A percentile compares a stretch with the other conserved stretches of the same genome.
Evolutionary conservation across 2,888 invertebrate species (phyloP).

Genomic region (Papilio elwesi): DNA sequence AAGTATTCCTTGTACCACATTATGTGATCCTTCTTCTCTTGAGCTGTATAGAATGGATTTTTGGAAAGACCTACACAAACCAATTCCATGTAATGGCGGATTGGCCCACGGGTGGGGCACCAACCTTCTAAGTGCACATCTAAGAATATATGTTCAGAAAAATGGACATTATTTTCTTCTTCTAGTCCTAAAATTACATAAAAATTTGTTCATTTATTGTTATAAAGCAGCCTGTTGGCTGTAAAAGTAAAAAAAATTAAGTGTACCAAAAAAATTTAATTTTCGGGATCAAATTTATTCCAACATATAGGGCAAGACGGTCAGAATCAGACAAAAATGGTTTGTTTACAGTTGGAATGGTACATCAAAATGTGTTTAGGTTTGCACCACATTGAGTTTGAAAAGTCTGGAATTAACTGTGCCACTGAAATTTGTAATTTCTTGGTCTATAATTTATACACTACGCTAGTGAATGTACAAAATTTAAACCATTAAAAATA

Average conservation of each 20-base stretch:
- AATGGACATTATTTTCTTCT: slow-evolving; percentile 88
- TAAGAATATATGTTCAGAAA: slow-evolving; percentile 97
- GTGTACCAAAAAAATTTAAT: not conserved
- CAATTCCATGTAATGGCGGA: slow-evolving; percentile 98
- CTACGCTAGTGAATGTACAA: no score
- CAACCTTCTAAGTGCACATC: slow-evolving; percentile 93
- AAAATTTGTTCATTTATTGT: not conserved
- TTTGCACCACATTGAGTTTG: no score
- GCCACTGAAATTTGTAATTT: not conserved
- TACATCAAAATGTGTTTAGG: no score
- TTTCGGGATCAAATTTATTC: no score
- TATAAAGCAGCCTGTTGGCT: no score
- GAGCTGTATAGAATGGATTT: slow-evolving; percentile 94
- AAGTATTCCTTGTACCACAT: slow-evolving; percentile 97
- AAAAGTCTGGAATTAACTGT: not conserved
- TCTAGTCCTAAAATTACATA: slow-evolving; percentile 80
- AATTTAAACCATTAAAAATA: not conserved
- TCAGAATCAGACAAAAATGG: no score
- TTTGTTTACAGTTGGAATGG: no score
- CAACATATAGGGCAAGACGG: no score
- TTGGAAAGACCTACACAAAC: slow-evolving; percentile 97
- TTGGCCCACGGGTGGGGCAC: slow-evolving; percentile 95
- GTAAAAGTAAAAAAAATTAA: not conserved
- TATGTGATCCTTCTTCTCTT: slow-evolving; percentile 95
- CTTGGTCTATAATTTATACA: no score